These are phyloP conservation scores for Napeogenes sylphis DNA, from an alignment of 2,888 invertebrate genomes.

Conservation along the genomic window DNA sequence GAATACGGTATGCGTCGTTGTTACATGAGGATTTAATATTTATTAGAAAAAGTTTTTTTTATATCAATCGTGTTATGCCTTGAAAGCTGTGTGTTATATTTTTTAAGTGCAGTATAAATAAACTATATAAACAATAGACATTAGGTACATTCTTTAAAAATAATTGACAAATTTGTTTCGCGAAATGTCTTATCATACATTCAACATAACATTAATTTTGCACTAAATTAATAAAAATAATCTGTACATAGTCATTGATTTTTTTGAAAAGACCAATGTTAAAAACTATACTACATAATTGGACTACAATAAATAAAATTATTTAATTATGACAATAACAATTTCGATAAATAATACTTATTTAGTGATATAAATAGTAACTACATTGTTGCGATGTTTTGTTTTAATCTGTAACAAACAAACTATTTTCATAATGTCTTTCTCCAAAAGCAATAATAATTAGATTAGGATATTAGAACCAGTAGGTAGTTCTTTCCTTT, in stretches of 20 bases:
- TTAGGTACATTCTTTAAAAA: too few relatives aligned
- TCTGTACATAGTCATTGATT: constrained; percentile 1
- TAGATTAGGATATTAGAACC: background rate
- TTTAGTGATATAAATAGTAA: constrained; percentile 29
- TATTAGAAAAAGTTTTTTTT: background rate
- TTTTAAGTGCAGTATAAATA: background rate
- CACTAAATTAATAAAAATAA: constrained; percentile 1
- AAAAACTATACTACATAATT: constrained; percentile 16
- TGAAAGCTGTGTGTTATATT: background rate
- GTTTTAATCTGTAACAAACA: constrained; percentile 38
- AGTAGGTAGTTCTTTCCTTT: too few relatives aligned
- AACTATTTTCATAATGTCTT: constrained; percentile 9
- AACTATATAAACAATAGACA: too few relatives aligned
- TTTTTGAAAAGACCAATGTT: background rate
- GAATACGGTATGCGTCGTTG: background rate
- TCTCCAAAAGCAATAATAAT: background rate
- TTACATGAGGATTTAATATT: background rate
- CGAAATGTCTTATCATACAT: too few relatives aligned
- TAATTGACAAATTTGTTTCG: background rate
- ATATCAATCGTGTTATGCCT: background rate
- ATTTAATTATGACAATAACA: too few relatives aligned
- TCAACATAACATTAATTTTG: background rate
- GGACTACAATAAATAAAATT: constrained; percentile 22
- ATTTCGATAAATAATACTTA: constrained; percentile 28
- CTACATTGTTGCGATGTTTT: constrained; percentile 35